Base-by-base conservation (phyloP, 2,888 invertebrate genomes). In the Latrodectus elegans region DNA sequence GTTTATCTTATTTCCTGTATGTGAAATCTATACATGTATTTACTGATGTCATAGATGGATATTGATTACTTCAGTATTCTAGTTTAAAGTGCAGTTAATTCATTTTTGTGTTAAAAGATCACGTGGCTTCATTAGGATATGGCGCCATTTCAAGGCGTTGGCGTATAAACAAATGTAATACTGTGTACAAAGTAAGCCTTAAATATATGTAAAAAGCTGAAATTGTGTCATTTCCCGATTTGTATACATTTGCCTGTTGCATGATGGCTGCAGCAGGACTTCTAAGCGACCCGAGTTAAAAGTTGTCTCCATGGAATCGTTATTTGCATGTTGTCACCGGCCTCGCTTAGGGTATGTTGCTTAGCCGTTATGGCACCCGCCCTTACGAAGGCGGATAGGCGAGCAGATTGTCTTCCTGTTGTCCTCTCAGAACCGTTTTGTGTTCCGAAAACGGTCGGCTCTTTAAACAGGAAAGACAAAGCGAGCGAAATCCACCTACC, bases 301-400 rank as follows among this genome's bases (percentile, higher is more conserved):
- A 70, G 79, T 68, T 53, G 76, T 14, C 79, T 53, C 84, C 53
- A 88, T 88, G 88, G 84, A 73, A 84, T 84, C 84, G 73, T 83
- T 81, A 86, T 78, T 88, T 88, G 88, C 84, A 89, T 89, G 89
- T 89, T 88, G 89, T 89, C 88, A 77, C 89, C 84, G 83, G 89
- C 83, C 72, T 88, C 89, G 70, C 81, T 88, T 84, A 88, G 89
- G 88, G 78, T 89, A 88, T 89, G 89, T 88, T 89, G 89, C 74
- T 84, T 89, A 88, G 91, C 91, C 90, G 92, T 91, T 95, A 97
- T 97, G 97, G 97, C 97, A 95, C 97, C 97, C 94, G 97, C 97
- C 94, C 95, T 97, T 93, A 96, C 96, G 92, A 96, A 96, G 94
- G 94, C 93, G 83, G 94, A 91, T 89, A 91, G 91, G 85, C 91